phyloP scores from a whole-genome alignment of 2,888 invertebrate species.

The Brassicogethes aeneus region DNA sequence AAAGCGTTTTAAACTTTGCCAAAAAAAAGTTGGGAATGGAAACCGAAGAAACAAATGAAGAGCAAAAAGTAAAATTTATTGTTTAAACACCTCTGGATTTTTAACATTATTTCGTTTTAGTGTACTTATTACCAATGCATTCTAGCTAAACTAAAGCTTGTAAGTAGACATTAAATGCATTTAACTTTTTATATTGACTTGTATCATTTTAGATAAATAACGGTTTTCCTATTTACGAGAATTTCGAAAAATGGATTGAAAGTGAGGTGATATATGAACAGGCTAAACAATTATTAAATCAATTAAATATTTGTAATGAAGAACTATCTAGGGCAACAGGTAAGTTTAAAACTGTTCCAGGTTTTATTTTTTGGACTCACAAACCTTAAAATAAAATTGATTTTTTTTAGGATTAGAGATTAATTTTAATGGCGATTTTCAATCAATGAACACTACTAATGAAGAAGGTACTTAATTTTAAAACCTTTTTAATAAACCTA shows the following conservation, averaged over 20 bases:
- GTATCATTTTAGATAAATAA: constrained; percentile 26
- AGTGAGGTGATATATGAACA: constrained; percentile 24
- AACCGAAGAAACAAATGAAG: constrained; percentile 20
- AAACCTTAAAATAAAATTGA: no score
- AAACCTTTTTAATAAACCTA: no score
- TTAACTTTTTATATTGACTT: constrained; percentile 24
- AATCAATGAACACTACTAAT: no score
- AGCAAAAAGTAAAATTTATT: constrained; percentile 24
- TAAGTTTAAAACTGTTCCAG: constrained; percentile 10
- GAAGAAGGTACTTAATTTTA: no score
- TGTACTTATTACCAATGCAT: constrained; percentile 24
- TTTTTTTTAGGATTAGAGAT: no score
- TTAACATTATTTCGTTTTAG: constrained; percentile 18
- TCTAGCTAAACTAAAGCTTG: constrained; percentile 20
- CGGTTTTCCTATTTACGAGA: constrained; percentile 23
- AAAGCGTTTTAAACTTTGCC: constrained; percentile 30
- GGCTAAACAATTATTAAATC: constrained; percentile 20
- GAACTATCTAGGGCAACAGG: constrained; percentile 20
- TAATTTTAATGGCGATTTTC: no score
- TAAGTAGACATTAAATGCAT: constrained; percentile 25
- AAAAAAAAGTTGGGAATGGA: constrained; percentile 27
- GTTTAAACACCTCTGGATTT: constrained; percentile 3
- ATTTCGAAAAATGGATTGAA: constrained; percentile 27
- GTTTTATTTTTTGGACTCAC: constrained; percentile 11
- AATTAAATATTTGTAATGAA: constrained; percentile 20